These are phyloP conservation scores for Drosophila leontia DNA, from an alignment of 1,140 invertebrate genomes.

Conservation along the genomic window DNA sequence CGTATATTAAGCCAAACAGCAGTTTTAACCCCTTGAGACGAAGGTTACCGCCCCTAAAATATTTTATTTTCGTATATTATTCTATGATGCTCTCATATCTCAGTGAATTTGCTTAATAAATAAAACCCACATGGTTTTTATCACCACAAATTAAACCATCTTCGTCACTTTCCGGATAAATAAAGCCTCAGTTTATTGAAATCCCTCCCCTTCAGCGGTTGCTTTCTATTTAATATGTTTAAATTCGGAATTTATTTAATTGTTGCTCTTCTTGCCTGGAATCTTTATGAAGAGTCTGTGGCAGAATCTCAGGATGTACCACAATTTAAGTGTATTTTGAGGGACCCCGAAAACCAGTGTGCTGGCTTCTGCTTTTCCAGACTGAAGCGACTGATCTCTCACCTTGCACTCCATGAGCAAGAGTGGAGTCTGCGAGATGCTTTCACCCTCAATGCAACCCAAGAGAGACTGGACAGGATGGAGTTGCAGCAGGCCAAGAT, in stretches of 20 bases:
- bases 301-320: background rate
- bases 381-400: background rate
- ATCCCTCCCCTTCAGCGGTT: background rate
- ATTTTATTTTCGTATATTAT: background rate
- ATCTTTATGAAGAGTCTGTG: background rate
- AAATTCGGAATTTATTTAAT: background rate
- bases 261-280: background rate
- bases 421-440: background rate
- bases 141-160: background rate
- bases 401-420: background rate
- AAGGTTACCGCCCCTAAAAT: background rate
- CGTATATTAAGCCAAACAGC: background rate
- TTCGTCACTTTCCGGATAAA: background rate
- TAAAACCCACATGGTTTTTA: background rate
- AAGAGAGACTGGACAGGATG: constrained; percentile 1
- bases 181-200: background rate
- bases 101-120: background rate
- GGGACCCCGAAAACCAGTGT: background rate
- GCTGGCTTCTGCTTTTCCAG: background rate
- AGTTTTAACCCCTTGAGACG: background rate
- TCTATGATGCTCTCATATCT: background rate
- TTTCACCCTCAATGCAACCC: background rate
- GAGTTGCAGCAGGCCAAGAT: background rate
- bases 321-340: background rate
- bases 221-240: background rate